Evolutionary conservation across 2,797 vertebrate species (phyloP), one percentile per base, ranked within the genome.

Genomic region (Etheostoma perlongum): DNA sequence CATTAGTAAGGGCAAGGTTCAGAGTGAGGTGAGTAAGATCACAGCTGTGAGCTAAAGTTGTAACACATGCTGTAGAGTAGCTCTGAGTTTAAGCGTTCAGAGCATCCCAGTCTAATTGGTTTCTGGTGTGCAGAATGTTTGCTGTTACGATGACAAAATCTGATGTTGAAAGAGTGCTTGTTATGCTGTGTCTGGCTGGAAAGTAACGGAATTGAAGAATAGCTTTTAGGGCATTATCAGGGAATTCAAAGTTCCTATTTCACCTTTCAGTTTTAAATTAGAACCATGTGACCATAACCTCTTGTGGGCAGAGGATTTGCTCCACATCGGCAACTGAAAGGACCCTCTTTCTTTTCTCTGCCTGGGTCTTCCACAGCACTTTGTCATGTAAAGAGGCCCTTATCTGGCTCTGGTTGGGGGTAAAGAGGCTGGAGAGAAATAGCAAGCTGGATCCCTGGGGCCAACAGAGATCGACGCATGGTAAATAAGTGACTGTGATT

Each of bases 371-470:
- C 90, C 86, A 85, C 81, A 71, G 81, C 83, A 95, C 94, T 95
- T 96, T 95, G 94, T 95, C 92, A 95, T 95, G 94, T 93, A 95
- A 95, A 95, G 91, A 91, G 90, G 85, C 76, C 91, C 93, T 94
- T 94, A 92, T 94, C 92, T 85, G 83, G 80, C 85, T 67, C 79
- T 53, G 83, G 88, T 70, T 86, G 90, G 88, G 88, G 89, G 84
- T 81, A 82, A 81, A 72, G 72, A 76, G 84, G 87, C 78, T 59
- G 54, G 65, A 76, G 88, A 89, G 86, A 65, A 90, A 87, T 86
- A 67, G 85, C 78, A 68, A 54, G 74, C 81, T 49, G 74, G 80
- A 70, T 86, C 90, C 88, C 87, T 65, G 82, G 87, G 91, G 91
- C 88, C 88, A 68, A 48, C 75, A 75, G 78, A 86, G 90, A 91